Evolutionary conservation across 1,140 invertebrate genomes (phyloP).

Genomic region (Eriosoma lanigerum): DNA sequence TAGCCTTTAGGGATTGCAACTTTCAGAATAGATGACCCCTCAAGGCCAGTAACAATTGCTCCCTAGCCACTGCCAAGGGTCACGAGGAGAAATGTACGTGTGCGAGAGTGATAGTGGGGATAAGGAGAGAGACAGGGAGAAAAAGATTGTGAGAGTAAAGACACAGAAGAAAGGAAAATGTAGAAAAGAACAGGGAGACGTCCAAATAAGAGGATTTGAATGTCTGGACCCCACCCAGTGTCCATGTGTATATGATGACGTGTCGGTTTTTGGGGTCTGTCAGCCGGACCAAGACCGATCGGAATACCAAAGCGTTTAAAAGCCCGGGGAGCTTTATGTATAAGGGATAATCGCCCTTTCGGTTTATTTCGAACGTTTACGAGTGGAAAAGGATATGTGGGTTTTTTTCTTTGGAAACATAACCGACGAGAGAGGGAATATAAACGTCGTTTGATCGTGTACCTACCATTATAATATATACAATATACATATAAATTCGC

Average conservation of each 20-base stretch:
- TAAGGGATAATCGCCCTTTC: constrained; percentile 51
- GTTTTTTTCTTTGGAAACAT: constrained; percentile 19
- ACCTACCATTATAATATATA: too few species aligned
- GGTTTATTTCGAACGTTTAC: constrained; percentile 51
- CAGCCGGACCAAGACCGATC: constrained; percentile 48
- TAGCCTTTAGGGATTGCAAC: constrained; percentile 51
- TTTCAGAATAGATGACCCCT: constrained; percentile 51
- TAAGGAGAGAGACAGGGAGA: background rate
- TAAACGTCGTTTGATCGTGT: constrained; percentile 28
- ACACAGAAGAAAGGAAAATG: constrained; percentile 48
- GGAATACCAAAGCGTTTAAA: constrained; percentile 51
- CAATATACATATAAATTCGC: too few species aligned
- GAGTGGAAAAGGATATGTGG: constrained; percentile 49
- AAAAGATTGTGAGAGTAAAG: background rate
- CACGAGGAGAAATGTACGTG: constrained; percentile 14
- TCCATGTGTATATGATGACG: constrained; percentile 48
- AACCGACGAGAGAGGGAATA: background rate
- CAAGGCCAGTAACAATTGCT: constrained; percentile 51
- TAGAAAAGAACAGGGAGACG: constrained; percentile 47
- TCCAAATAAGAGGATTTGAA: constrained; percentile 52
- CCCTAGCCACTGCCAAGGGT: constrained; percentile 48
- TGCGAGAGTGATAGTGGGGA: background rate
- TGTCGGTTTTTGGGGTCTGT: constrained; percentile 52
- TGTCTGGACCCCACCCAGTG: constrained; percentile 43
- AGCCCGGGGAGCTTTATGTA: constrained; percentile 50